A percentile compares a stretch with the other conserved stretches of the same genome.
phyloP scores from a whole-genome alignment of 2,888 invertebrate genomes.

The Hydriomena furcata region DNA sequence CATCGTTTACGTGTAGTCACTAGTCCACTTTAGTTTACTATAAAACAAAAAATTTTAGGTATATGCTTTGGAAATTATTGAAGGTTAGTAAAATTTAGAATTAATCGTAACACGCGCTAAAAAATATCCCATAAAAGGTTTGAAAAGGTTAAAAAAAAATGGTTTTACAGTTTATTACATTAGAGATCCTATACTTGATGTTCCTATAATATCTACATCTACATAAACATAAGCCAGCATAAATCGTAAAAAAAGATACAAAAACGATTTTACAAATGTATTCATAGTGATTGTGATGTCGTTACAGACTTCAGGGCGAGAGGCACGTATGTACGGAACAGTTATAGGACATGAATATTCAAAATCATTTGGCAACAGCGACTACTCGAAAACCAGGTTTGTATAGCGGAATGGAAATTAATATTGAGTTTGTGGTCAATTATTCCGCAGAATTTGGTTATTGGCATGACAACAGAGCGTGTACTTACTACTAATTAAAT shows the following conservation, averaged over 20 bases:
- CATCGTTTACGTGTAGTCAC: too few species aligned
- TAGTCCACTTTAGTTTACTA: too few species aligned
- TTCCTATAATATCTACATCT: too few species aligned
- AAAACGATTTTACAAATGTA: slow-evolving; percentile 25
- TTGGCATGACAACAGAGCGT: not conserved
- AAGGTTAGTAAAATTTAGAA: too few species aligned
- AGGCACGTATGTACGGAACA: slow-evolving; percentile 19
- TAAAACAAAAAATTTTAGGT: too few species aligned
- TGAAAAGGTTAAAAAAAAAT: too few species aligned
- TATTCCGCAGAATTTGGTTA: slow-evolving; percentile 12
- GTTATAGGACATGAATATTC: slow-evolving; percentile 48
- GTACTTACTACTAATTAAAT: not conserved
- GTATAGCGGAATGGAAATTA: slow-evolving; percentile 29
- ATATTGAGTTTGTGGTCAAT: slow-evolving; percentile 26
- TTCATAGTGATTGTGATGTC: slow-evolving; percentile 23
- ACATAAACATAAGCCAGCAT: too few species aligned
- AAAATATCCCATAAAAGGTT: too few species aligned
- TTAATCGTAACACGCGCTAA: too few species aligned
- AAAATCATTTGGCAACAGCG: slow-evolving; percentile 42
- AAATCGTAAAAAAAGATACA: slow-evolving; percentile 8
- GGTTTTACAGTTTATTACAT: too few species aligned
- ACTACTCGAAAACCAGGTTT: slow-evolving; percentile 28
- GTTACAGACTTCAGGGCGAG: slow-evolving; percentile 14
- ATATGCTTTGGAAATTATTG: too few species aligned
- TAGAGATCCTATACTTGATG: too few species aligned